Percentiles rank a stretch among this genome's conserved stretches.
Conservation (phyloP, 30 jellyfish, hydroid and myxozoan species). For the Pseudorhiza aurosa region DNA sequence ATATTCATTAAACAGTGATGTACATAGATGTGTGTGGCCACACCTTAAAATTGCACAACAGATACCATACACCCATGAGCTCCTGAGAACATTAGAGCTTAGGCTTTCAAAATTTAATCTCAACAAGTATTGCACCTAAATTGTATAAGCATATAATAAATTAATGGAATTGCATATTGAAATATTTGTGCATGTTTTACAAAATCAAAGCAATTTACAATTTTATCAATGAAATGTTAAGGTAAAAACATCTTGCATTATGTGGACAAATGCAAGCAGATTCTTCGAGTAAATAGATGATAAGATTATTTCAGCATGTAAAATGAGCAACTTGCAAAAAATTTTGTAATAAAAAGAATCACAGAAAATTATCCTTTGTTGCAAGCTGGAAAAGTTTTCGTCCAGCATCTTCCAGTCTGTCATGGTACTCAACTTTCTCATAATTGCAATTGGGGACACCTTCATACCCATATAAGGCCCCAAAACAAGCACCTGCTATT, state of each 20-base stretch:
- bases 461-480: slow-evolving; percentile 84
- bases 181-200: background rate
- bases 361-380: slow-evolving; percentile 50
- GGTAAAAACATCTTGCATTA: background rate
- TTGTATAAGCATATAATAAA: no score
- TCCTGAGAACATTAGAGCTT: no score
- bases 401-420: slow-evolving; percentile 73
- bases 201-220: background rate
- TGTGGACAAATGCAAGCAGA: background rate
- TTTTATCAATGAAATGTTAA: background rate
- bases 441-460: slow-evolving; percentile 85
- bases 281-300: no score
- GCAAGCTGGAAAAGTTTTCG: slow-evolving; percentile 58
- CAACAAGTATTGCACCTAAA: no score
- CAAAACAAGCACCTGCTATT: slow-evolving; percentile 96
- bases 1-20: no score
- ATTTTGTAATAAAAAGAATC: background rate
- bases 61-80: no score
- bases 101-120: no score
- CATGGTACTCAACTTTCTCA: slow-evolving; percentile 73
- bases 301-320: background rate
- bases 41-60: no score
- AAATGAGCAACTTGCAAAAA: background rate
- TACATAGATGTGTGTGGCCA: no score
- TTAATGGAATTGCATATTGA: no score